phyloP scores from a whole-genome alignment of 2,797 vertebrate genomes.

The Mastacembelus armatus region DNA sequence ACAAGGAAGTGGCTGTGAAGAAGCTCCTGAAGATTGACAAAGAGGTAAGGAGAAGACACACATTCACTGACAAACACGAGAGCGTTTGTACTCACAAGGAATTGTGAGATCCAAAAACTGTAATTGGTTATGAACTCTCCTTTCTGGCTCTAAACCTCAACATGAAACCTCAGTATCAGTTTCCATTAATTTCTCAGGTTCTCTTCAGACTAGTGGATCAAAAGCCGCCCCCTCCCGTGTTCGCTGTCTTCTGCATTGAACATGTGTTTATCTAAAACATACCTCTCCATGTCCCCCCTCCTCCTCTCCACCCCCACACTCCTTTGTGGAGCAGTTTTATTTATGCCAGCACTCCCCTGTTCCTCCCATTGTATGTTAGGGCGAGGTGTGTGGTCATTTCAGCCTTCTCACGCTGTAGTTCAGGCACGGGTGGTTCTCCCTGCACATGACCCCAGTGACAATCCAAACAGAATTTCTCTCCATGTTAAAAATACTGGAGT shows the following conservation, averaged over 20 bases:
- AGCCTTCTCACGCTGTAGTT: slow-evolving; percentile 6
- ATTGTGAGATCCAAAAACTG: background rate
- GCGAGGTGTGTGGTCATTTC: slow-evolving; percentile 51
- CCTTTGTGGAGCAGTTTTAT: slow-evolving; percentile 59
- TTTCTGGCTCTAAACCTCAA: slow-evolving; percentile 1
- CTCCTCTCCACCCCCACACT: slow-evolving; percentile 12
- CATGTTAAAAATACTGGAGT: slow-evolving; percentile 33
- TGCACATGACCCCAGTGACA: background rate
- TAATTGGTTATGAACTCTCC: background rate
- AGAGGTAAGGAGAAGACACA: slow-evolving; percentile 84
- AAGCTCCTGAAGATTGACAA: slow-evolving; percentile 98
- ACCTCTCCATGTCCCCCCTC: slow-evolving; percentile 47
- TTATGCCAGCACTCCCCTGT: slow-evolving; percentile 53
- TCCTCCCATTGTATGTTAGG: slow-evolving; percentile 61
- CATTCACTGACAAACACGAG: slow-evolving; percentile 23
- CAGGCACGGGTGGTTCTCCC: slow-evolving; percentile 19
- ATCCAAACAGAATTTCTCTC: slow-evolving; percentile 45
- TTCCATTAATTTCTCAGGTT: slow-evolving; percentile 21
- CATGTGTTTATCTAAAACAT: slow-evolving; percentile 78
- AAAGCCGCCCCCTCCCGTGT: background rate
- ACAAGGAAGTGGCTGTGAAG: slow-evolving; percentile 98
- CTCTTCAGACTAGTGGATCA: slow-evolving; percentile 20
- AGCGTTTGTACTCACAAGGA: background rate
- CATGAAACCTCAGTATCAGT: slow-evolving; percentile 21
- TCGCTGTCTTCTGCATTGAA: slow-evolving; percentile 45